Conservation (phyloP, 23 tunicate species). For the Diplosoma virens region DNA sequence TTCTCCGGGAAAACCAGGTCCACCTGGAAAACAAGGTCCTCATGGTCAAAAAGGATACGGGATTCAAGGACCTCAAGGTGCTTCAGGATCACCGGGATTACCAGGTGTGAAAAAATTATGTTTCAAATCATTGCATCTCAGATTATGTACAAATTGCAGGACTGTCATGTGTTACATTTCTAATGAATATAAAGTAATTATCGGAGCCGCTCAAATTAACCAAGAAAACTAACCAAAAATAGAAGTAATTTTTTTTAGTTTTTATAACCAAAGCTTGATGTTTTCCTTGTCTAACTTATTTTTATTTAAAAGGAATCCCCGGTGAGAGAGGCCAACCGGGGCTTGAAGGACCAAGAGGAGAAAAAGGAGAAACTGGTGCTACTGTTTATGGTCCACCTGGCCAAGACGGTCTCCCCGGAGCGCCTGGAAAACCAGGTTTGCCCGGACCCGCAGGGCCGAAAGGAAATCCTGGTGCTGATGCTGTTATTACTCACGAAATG, state of each 20-base stretch:
- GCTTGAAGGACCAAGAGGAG: constrained; percentile 61
- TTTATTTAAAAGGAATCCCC: constrained; percentile 48
- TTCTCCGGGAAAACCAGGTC: constrained; percentile 64
- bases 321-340: constrained; percentile 72
- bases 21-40: constrained; percentile 71
- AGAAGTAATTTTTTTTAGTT: too few relatives aligned
- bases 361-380: constrained; percentile 52
- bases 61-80: constrained; percentile 45
- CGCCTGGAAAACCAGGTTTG: constrained; percentile 53
- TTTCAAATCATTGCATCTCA: too few relatives aligned
- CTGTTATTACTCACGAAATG: constrained; percentile 40
- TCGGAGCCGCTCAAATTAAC: too few relatives aligned
- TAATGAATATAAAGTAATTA: too few relatives aligned
- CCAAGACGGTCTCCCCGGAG: constrained; percentile 72
- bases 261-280: too few relatives aligned
- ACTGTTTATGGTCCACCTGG: constrained; percentile 76
- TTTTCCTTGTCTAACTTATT: too few relatives aligned
- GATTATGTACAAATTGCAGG: too few relatives aligned
- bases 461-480: constrained; percentile 66
- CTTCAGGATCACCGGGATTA: constrained; percentile 70
- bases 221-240: too few relatives aligned
- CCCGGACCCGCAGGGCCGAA: constrained; percentile 68
- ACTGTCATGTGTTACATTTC: too few relatives aligned
- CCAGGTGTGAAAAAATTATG: constrained; percentile 30
- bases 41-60: constrained; percentile 59